Evolutionary conservation across 1,140 invertebrate species (phyloP), one percentile per base, ranked within the genome.

Genomic region (Lordiphosa clarofinis): DNA sequence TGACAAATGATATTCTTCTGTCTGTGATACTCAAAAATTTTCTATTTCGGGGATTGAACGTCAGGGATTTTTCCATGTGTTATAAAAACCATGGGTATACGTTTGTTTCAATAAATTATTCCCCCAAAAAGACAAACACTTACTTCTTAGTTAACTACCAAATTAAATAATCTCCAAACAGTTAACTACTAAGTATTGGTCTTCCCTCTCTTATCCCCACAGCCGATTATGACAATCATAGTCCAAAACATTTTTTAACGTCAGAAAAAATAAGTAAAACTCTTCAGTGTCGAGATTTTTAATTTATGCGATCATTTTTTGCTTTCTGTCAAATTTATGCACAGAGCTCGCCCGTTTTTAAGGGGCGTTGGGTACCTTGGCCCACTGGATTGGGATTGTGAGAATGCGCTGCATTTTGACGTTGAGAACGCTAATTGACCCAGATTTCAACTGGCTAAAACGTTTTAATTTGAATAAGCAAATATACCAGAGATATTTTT

Each of bases 401-500:
- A 9, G 31, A 44, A 31, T 15, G 48, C 12, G 1, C 10, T 21
- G 56, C 59, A 57, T 56, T 68, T 68, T 66, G 66, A 59, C 67
- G 67, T 57, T 75, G 76, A 67, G 57, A 57, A 49, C 66, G 55
- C 75, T 72, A 81, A 81, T 82, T 81, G 76, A 76, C 76, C 78
- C 62, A 81, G 42, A 68, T 82, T 72, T 56, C 33, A 52, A 63
- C 72, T 81, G 56, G 71, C 61, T 63, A 54, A 72, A 68, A 82
- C 62, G 58, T 63, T 81, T 71, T 57, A 81, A 68, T 82, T 82
- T 82, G 76, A 75, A 59, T 82, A 81, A 72, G 48, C 64, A 73
- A 78, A 65, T 66, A 65, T 61, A 7, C 54, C 38, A 31, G 42
- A 24, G 39, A 60, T 7, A 33, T 46, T 57, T 63, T 67, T 71